Percentiles rank a stretch among this genome's conserved stretches.
Evolutionary conservation across 2,888 invertebrate genomes (phyloP).

Genomic region (Chloromyia formosa): DNA sequence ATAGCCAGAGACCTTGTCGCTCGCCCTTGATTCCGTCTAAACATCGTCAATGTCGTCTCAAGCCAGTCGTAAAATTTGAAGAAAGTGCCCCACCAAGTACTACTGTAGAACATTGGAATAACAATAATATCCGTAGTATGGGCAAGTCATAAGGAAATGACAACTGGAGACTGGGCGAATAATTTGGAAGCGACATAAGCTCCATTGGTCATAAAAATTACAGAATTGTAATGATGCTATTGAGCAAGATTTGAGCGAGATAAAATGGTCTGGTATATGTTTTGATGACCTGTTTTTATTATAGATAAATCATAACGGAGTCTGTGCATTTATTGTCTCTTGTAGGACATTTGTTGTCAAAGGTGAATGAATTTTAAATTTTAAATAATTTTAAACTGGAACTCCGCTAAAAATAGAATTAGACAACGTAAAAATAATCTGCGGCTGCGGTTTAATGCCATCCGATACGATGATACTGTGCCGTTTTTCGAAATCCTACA

Average conservation of each 20-base stretch:
- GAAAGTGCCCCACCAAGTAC: conserved; percentile 15
- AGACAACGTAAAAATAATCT: background rate
- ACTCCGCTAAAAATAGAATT: too few relatives aligned
- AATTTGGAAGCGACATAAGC: conserved; percentile 13
- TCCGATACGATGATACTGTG: too few relatives aligned
- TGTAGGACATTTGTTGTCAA: too few relatives aligned
- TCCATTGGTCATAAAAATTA: conserved; percentile 24
- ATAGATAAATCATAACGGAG: conserved; percentile 2
- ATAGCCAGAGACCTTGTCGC: background rate
- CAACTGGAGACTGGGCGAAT: background rate
- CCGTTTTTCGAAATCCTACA: background rate
- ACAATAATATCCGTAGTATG: conserved; percentile 44
- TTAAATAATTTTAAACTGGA: too few relatives aligned
- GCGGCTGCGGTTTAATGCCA: background rate
- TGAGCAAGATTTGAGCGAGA: background rate
- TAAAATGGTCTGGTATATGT: background rate
- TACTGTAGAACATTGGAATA: conserved; percentile 24
- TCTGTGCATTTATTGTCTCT: background rate
- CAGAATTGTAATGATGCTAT: conserved; percentile 27
- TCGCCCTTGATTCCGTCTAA: conserved; percentile 40
- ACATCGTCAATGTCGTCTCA: conserved; percentile 44
- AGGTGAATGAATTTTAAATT: too few relatives aligned
- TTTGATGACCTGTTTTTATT: background rate
- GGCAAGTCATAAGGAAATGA: conserved; percentile 34
- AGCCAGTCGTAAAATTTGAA: conserved; percentile 40